Base-by-base conservation (phyloP, 2,888 invertebrate genomes). In the Tetragnatha montana region DNA sequence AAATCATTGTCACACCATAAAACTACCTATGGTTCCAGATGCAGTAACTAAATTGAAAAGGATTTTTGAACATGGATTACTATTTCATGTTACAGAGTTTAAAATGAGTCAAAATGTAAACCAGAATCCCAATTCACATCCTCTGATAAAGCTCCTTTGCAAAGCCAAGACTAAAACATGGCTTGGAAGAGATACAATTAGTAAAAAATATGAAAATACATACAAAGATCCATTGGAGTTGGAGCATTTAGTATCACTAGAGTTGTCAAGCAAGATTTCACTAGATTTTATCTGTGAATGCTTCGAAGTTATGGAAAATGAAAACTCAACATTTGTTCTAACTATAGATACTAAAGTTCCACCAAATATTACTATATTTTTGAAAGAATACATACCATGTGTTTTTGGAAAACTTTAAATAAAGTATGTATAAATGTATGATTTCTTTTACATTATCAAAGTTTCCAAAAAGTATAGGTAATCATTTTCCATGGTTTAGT, bases 381-480 rank as follows among this genome's bases (percentile, higher is more conserved):
- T 88, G 78, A 88, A 88, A 79, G 88, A 88, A 82, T 88, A 60
- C 60, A 60, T 88, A 17, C 88, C 88, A 60, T 2, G 35, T 71
- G 60, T 82, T 51, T 79, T 60, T 68, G 81, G 76, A 49, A 87
- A 81, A 60, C 47, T 86, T 17, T 71, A 47, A 68, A 83, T 71
- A 82, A 60, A 75, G 49, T 22, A 22, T 49, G 19, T 69, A 10
- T 60, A 60, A 60, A 60, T 35, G 4, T 35, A 35, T 35, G 1
- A 35, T 2, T 35, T 35, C 35, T 4, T 2, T 35, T 35, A 35
- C 35, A 2, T 35, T 35, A 4, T 35, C 35, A 1, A 35, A 35
- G 35, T 35, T 35, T 35, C n/a, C n/a, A n/a, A n/a, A n/a, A n/a
- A n/a, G n/a, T n/a, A n/a, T n/a, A n/a, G n/a, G n/a, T n/a, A n/a